Percentiles rank a stretch among this genome's conserved stretches.
phyloP scores from a whole-genome alignment of 1,140 invertebrate species.

The Ostrea edulis region DNA sequence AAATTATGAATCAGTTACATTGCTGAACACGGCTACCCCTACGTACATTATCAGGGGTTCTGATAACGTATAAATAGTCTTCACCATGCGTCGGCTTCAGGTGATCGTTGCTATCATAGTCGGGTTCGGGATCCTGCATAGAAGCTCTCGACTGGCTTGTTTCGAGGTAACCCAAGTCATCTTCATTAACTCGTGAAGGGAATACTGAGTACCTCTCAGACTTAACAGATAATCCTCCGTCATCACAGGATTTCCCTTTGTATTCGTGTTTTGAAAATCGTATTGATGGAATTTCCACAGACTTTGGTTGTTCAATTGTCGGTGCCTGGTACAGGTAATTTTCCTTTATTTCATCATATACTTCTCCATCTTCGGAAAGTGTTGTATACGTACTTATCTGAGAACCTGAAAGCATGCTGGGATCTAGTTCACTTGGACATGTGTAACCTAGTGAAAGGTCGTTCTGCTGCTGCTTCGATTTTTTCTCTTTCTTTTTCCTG shows the following conservation, averaged over 20 bases:
- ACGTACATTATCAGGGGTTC: no score
- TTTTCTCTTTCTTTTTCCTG: not conserved
- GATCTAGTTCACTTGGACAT: not conserved
- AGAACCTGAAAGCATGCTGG: not conserved
- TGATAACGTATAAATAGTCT: no score
- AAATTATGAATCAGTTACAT: no score
- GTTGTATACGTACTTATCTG: not conserved
- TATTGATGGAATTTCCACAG: not conserved
- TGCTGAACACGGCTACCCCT: no score
- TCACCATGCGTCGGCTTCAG: no score
- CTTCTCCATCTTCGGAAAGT: not conserved
- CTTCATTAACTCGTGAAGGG: not conserved
- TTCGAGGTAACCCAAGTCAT: not conserved
- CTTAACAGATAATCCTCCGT: not conserved
- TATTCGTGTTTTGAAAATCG: not conserved
- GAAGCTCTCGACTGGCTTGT: not conserved
- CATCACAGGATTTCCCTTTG: not conserved
- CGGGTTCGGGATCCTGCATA: not conserved
- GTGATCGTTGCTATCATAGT: not conserved
- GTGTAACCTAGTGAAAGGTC: not conserved
- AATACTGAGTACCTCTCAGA: conserved; percentile 1
- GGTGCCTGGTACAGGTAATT: not conserved
- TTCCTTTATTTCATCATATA: not conserved
- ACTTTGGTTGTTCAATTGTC: not conserved
- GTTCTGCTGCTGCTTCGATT: not conserved